Base-by-base conservation (phyloP, 2,888 invertebrate species). In the Drosophila longiperda region DNA sequence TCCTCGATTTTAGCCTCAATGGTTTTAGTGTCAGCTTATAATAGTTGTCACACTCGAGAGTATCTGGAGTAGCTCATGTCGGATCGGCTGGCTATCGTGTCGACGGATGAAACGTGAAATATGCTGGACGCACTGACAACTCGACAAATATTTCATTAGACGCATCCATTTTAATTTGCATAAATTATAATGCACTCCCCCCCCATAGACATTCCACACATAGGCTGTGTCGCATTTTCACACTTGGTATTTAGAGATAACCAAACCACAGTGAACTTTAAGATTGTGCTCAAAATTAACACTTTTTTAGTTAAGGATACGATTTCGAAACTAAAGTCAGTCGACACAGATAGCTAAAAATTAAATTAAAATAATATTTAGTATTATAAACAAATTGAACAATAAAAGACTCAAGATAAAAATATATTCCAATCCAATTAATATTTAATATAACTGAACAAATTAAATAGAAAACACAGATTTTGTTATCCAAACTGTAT, bases 11-110 rank as follows among this genome's bases (percentile, higher is more conserved):
- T 57, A 63, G 50, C 83, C 83, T 70, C 86, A 64, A 72, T 74
- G 87, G 87, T 77, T 80, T 87, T 90, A 87, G 79, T 87, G 87
- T 87, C 87, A 81, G 87, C 75, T 87, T 87, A 87, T 77, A 87
- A 87, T 80, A 87, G 87, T 90, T 88, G 88, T 80, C 91, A 87
- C 89, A 88, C 85, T 74, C 34, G 49, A 23, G 45, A 45, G 45
- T 45, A 15, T 15, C 45, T 23, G 45, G 15, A 45, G 33, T 29
- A 12, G 59, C 65, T 61, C 57, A 26, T 60, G 60, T 29, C 57
- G 42, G 1, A 40, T 59, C 66, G 63, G 90, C 82, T 87, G 72
- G 40, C 66, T 75, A 90, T 84, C 88, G 33, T 3, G 48, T 66
- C 29, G 82, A 72, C 73, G 67, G 73, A 82, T 71, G 84, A 85